Percentiles rank a stretch among this genome's conserved stretches.
phyloP scores from a whole-genome alignment of 2,113 vertebrate genomes.

The Carassius gibelio region DNA sequence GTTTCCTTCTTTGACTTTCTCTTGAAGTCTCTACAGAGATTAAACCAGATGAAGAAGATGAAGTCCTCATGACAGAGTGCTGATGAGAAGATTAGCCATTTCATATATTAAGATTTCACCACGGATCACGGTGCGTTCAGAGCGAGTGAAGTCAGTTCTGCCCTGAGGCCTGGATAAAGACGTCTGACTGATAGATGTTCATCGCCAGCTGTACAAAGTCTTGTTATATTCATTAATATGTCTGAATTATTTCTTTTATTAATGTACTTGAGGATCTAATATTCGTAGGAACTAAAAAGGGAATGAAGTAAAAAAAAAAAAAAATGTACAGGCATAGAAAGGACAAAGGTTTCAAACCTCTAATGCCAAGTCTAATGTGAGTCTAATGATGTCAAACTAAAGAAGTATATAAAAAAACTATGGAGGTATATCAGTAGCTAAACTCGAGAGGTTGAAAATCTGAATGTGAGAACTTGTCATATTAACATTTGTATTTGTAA shows the following conservation, averaged over 20 bases:
- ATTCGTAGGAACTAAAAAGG: not conserved
- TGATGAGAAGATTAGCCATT: not conserved
- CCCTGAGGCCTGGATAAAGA: not conserved
- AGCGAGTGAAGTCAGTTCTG: not conserved
- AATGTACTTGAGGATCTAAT: constrained; percentile 1
- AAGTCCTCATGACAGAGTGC: not conserved
- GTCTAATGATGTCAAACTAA: too few species aligned
- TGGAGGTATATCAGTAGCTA: too few species aligned
- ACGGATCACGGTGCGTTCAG: not conserved
- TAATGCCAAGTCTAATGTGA: not conserved
- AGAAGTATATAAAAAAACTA: not conserved
- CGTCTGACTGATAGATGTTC: constrained; percentile 17
- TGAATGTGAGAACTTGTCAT: too few species aligned
- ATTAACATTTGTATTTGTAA: too few species aligned
- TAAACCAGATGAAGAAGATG: not conserved
- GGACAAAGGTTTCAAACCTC: not conserved
- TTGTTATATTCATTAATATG: constrained; percentile 1
- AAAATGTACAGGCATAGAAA: not conserved
- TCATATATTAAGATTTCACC: not conserved
- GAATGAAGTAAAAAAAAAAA: not conserved
- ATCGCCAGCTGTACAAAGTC: not conserved
- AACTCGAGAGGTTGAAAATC: too few species aligned
- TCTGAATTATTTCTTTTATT: not conserved
- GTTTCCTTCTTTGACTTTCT: constrained; percentile 83
- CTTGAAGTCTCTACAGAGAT: constrained; percentile 75